Conservation (phyloP, 1,140 invertebrate species). For the Drosophila arawakana region DNA sequence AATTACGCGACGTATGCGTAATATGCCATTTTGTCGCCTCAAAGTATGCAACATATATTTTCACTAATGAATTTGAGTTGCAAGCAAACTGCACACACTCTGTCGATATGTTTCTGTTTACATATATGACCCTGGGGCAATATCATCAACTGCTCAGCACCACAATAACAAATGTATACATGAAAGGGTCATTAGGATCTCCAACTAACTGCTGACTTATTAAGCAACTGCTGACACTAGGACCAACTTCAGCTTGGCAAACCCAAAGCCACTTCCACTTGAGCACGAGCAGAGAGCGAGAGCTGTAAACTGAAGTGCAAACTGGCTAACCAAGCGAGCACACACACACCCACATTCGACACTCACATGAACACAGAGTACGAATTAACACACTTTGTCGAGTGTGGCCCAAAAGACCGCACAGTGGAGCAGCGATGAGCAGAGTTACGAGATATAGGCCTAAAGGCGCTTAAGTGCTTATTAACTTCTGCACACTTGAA, state of each 20-base stretch:
- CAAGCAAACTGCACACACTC: slow-evolving; percentile 1
- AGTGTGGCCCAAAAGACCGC: slow-evolving; percentile 21
- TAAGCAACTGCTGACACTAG: slow-evolving; percentile 28
- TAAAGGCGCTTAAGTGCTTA: slow-evolving; percentile 71
- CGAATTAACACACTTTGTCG: slow-evolving; percentile 26
- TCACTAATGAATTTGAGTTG: slow-evolving; percentile 31
- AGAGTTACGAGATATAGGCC: slow-evolving; percentile 3
- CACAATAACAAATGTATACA: not conserved
- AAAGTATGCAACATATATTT: slow-evolving; percentile 29
- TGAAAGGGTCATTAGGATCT: slow-evolving; percentile 18
- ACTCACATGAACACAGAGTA: slow-evolving; percentile 1
- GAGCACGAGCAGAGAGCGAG: slow-evolving; percentile 49
- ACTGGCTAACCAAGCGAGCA: slow-evolving; percentile 21
- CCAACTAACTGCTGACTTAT: slow-evolving; percentile 53
- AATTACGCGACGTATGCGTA: slow-evolving; percentile 55
- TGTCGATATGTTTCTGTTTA: not conserved
- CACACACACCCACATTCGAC: slow-evolving; percentile 4
- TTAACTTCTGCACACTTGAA: slow-evolving; percentile 78
- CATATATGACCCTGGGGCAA: slow-evolving; percentile 12
- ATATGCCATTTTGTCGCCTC: slow-evolving; percentile 19
- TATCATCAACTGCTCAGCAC: slow-evolving; percentile 13
- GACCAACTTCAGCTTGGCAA: slow-evolving; percentile 24
- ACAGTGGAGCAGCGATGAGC: not conserved
- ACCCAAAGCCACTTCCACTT: slow-evolving; percentile 47
- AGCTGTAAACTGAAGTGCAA: slow-evolving; percentile 43